Conservation (phyloP, 2,797 vertebrate species). For the Schizothorax lantsangensis region DNA sequence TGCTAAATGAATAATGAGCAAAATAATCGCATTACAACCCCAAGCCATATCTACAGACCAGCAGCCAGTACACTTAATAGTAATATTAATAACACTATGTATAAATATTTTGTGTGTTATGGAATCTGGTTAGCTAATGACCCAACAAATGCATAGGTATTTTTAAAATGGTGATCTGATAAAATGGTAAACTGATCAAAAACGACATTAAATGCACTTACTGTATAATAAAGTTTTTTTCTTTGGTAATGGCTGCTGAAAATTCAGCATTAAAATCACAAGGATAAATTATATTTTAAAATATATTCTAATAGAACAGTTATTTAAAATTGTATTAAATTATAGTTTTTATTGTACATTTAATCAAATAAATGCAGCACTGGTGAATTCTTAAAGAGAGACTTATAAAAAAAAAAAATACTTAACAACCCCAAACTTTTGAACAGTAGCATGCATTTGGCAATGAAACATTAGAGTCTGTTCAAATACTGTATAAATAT, state of each 20-base stretch:
- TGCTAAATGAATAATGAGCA: not conserved
- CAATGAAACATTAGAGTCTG: not conserved
- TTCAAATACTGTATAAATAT: not conserved
- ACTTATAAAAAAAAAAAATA: not conserved
- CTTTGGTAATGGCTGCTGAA: not conserved
- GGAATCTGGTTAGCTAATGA: not conserved
- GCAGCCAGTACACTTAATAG: not conserved
- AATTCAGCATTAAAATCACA: not conserved
- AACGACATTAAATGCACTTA: not conserved
- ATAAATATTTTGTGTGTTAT: not conserved
- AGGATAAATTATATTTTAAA: not conserved
- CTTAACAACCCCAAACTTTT: not conserved
- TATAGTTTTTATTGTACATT: not conserved
- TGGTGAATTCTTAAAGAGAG: not conserved
- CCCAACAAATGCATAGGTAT: not conserved
- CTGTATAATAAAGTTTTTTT: not conserved
- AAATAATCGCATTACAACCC: not conserved
- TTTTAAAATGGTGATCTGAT: not conserved
- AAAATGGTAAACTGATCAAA: not conserved
- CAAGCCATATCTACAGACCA: not conserved
- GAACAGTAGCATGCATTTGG: not conserved
- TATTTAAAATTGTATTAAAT: not conserved
- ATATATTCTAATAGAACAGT: not conserved
- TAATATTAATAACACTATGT: not conserved
- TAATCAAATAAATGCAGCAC: not conserved